Base-by-base conservation (phyloP, 2,797 vertebrate species). In the Pristis pectinata region DNA sequence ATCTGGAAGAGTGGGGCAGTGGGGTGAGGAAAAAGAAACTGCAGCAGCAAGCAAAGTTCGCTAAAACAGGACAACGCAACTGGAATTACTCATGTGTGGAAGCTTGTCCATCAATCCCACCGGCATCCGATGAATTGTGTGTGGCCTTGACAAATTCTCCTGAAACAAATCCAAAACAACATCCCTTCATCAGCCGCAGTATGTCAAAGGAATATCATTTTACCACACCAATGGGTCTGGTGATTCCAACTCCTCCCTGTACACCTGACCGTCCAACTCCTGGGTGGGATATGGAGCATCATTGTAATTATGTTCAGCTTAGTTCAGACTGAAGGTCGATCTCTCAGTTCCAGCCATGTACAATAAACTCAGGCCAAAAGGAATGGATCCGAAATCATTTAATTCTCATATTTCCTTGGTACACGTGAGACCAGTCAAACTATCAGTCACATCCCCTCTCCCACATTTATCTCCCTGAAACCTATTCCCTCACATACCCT, bases 71-170 rank as follows among this genome's bases (percentile, higher is more conserved):
- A 27, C 24, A 4, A 1, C 22, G 6, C 3, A 11, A 82, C 70
- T 41, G 17, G 17, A 96, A 96, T 95, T 97, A 98, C 97, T 97
- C 85, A 96, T 95, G 94, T 97, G 96, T 95, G 95, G 96, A 95
- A 96, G 93, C 59, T 96, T 96, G 82, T 96, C 95, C 85, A 95
- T 96, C 82, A 96, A 96, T 94, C 96, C 96, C 94, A 97, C 97
- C 0, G 97, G 96, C 34, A 96, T 97, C 96, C 98, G 97, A 96
- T 97, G 97, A 94, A 99, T 97, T 76, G 97, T 96, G 95, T 99
- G 99, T 94, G 98, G 98, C 95, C 98, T 97, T 76, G 98, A 98
- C 96, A 97, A 97, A 96, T 97, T 97, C 96, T 98, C 98, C 99
- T 99, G 96, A 87, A 95, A 95, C 94, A 95, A 67, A 67, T 72